Evolutionary conservation across 2,888 invertebrate genomes (phyloP), one percentile per base, ranked within the genome.

Genomic region (Lysandra bellargus): DNA sequence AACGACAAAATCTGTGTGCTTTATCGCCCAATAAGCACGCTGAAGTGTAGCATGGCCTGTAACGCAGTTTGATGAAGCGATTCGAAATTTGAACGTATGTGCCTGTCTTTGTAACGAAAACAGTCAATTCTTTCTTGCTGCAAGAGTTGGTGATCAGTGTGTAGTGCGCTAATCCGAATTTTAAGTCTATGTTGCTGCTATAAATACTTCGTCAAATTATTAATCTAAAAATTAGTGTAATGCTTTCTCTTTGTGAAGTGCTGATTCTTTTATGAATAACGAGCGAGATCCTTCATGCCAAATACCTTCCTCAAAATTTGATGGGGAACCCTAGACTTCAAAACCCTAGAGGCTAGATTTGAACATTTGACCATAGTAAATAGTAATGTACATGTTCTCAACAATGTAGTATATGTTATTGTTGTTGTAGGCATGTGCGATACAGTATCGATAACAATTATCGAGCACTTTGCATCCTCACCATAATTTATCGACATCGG

Each of bases 391-490:
- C 57, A 17, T 4, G 57, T 57, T 17, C 0, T 57, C 57, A 57
- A 57, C 64, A 23, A 53, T 74, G 72, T 61, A 78, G 80, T 49
- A 49, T 12, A 49, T 49, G 17, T 57, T 57, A 57, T 57, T 57
- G 14, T 53, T 4, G 53, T 53, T 30, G 9, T 85, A 86, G 88
- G 87, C 86, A 87, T 85, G 91, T 89, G 90, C 89, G 86, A 92
- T 91, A 90, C 92, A 94, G 94, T 94, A 94, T 92, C 90, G 87
- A 87, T 85, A 89, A 90, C 93, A 94, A 95, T 94, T 94, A 94
- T 93, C 91, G 91, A 92, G 94, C 91, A 91, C 89, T 95, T 95
- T 94, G 93, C 94, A 95, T 95, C 93, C 92, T 92, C 87, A 92
- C 93, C 92, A 92, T 91, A 95, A 95, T 95, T 94, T 90, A 85